Base-by-base conservation (phyloP, 2,888 invertebrate genomes). In the Phyllotreta striolata region DNA sequence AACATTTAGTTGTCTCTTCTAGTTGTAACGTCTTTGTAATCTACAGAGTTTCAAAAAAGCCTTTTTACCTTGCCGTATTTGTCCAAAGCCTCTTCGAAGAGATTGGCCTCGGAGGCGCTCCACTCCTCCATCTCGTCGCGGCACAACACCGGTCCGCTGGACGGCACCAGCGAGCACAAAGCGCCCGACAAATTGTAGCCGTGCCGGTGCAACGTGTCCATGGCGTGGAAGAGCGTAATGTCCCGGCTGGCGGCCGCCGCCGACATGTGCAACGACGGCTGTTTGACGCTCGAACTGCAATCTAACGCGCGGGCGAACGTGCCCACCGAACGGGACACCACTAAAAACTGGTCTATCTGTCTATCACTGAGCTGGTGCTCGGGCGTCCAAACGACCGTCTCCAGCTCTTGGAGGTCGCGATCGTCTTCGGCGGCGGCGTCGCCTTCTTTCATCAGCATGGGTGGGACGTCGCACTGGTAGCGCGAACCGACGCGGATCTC, bases 91-190 rank as follows among this genome's bases (percentile, higher is more conserved):
- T 99, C 99, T 84, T 99, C 99, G 83, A 99, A 99, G 63, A 99
- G 88, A 84, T 97, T 98, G 58, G 98, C 98, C 83, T 99, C 99
- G 8, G 96, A 95, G 46, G 98, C 97, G 74, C 98, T 97, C 99
- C 99, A 99, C 84, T 99, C 98, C 84, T 99, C 99, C 93, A 99
- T 96, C 86, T 99, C 98, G 85, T 99, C 99, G 73, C 98, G 89
- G 83, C 96, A 96, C 72, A 98, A 87, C 75, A 98, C 95, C 14
- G 98, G 98, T 10, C 98, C 97, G 72, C 94, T 94, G 71, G 92
- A 91, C 63, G 98, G 97, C 79, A 98, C 96, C 76, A 98, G 86
- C 61, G 95, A 94, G 76, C 94, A 91, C 82, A 96, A 89, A 64
- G 97, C 94, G 77, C 90, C 87, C 13, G 96, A 92, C 80, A 98